Percentiles rank a stretch among this genome's conserved stretches.
phyloP scores from a whole-genome alignment of 1,140 invertebrate species.

The Megathymus violae region DNA sequence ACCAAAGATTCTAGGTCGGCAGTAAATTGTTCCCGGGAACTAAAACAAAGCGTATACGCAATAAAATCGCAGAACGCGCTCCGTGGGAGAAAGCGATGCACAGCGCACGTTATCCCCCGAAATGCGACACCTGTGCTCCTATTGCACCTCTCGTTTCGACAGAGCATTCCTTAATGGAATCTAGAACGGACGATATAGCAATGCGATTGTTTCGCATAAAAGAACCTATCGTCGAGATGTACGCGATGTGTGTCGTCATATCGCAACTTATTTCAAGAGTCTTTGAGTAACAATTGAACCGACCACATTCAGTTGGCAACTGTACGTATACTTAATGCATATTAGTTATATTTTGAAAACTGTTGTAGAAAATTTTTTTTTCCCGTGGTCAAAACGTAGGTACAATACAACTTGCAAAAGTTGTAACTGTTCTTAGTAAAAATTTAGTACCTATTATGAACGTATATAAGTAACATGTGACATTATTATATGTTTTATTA shows the following conservation, averaged over 20 bases:
- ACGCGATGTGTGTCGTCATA: constrained; percentile 2
- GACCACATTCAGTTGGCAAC: too few relatives aligned
- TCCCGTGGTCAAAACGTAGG: too few relatives aligned
- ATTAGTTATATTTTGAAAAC: too few relatives aligned
- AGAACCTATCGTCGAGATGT: constrained; percentile 12
- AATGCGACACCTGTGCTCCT: constrained; percentile 18
- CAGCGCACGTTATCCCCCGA: constrained; percentile 15
- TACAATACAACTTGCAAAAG: too few relatives aligned
- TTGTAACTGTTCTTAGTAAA: too few relatives aligned
- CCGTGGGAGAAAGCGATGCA: constrained; percentile 16
- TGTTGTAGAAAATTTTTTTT: too few relatives aligned
- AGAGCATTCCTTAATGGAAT: constrained; percentile 15
- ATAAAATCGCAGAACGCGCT: constrained; percentile 1
- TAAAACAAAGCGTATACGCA: constrained; percentile 17
- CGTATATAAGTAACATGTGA: too few relatives aligned
- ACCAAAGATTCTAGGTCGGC: constrained; percentile 15
- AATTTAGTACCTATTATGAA: too few relatives aligned
- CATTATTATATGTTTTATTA: too few relatives aligned
- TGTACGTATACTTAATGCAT: too few relatives aligned
- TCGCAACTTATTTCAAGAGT: neutral
- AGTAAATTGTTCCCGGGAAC: constrained; percentile 19
- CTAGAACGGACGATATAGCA: constrained; percentile 1
- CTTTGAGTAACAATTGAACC: too few relatives aligned
- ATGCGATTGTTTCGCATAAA: constrained; percentile 19
- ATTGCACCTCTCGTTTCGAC: constrained; percentile 10